A percentile compares a stretch with the other conserved stretches of the same genome.
phyloP scores from a whole-genome alignment of 2,888 invertebrate genomes.

The Drosophila mettleri region DNA sequence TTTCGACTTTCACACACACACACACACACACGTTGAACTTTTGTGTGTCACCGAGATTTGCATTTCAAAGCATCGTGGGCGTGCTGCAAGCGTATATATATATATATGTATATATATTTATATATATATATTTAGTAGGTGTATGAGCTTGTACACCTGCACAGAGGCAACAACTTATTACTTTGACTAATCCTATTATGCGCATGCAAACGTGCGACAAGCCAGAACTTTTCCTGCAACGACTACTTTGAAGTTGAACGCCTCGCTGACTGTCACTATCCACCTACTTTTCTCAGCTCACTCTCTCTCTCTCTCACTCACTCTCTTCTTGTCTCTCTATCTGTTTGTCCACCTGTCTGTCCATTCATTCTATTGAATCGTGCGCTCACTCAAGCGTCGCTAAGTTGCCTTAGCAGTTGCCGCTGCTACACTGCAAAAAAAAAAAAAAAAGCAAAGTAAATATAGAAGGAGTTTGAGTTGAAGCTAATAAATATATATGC shows the following conservation, averaged over 20 bases:
- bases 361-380: constrained; percentile 75
- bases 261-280: constrained; percentile 55
- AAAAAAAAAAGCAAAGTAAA: neutral
- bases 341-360: constrained; percentile 51
- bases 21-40: constrained; percentile 25
- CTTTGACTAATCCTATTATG: constrained; percentile 79
- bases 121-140: neutral
- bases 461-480: neutral
- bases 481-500: constrained; percentile 8
- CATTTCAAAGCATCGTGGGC: constrained; percentile 64
- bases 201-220: constrained; percentile 77
- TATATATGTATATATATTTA: no score
- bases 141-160: constrained; percentile 22
- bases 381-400: constrained; percentile 71
- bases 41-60: constrained; percentile 64
- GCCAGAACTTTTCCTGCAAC: constrained; percentile 64
- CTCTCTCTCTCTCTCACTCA: neutral
- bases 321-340: constrained; percentile 5
- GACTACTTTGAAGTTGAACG: constrained; percentile 75
- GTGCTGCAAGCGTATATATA: constrained; percentile 11
- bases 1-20: constrained; percentile 5
- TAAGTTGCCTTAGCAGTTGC: constrained; percentile 71
- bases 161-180: constrained; percentile 69
- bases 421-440: constrained; percentile 60
- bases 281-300: constrained; percentile 21